Base-by-base conservation (phyloP, 2,888 invertebrate genomes). In the Steinernema scapterisci region DNA sequence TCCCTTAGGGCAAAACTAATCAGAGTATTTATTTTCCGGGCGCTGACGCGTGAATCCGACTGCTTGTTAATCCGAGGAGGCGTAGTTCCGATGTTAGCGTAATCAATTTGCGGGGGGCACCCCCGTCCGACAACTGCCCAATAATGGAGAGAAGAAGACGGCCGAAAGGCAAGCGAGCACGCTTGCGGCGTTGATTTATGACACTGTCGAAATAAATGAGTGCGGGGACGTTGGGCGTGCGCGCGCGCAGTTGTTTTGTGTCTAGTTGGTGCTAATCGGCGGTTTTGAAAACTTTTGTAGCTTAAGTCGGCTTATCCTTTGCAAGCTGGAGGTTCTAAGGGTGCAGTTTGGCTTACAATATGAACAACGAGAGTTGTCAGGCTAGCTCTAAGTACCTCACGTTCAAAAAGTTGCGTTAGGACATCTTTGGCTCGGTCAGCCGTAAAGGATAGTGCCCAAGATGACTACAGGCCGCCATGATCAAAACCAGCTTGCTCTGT, bases 41-140 rank as follows among this genome's bases (percentile, higher is more conserved):
- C 63, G 63, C 63, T 31, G 63, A 13, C 63, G 63, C 63, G 63
- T 63, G 31, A 63, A 63, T 63, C 31, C 27, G 63, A 31, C 5
- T 31, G 63, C 63, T 63, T 63, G 63, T 63, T 63, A 63, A 63
- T 63, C 63, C 63, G 63, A 63, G 7, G 45, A 44, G 52, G 63
- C 63, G 63, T 63, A 63, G 63, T 63, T 63, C 63, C 63, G 63
- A 27, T 63, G 63, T 63, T 63, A 63, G 63, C 63, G 63, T 63
- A 63, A 63, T 63, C 63, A 63, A 63, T 63, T 63, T 63, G 63
- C 27, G 23, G n/a, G 19, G 19, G 19, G 48, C 48, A 48, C 63
- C 16, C 16, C 54, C 13, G 54, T 25, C 13, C 63, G 27, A 63
- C 63, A 63, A 63, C 63, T 63, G 63, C 63, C 63, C 63, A 63